phyloP scores from a whole-genome alignment of 2,113 vertebrate genomes.

The Calidris pugnax region DNA sequence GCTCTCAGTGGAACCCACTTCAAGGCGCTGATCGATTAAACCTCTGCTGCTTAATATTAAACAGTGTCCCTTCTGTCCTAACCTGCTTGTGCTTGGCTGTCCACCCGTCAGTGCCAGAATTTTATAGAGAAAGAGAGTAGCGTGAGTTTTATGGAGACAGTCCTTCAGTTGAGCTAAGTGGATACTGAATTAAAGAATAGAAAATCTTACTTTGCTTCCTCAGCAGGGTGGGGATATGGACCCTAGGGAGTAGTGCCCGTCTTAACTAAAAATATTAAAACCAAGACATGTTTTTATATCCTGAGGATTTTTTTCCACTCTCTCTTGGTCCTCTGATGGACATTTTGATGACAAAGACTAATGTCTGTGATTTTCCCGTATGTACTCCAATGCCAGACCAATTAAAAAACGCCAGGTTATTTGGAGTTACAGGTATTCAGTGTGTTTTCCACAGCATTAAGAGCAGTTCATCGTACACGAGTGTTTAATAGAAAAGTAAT shows the following conservation, averaged over 20 bases:
- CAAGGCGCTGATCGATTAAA: not conserved
- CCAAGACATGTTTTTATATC: not conserved
- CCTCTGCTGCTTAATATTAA: not conserved
- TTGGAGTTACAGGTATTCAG: not conserved
- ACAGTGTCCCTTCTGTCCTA: not conserved
- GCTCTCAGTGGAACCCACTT: not conserved
- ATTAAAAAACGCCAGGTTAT: not conserved
- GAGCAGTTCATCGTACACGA: not conserved
- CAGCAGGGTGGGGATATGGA: not conserved
- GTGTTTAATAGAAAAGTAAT: not conserved
- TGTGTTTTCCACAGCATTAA: not conserved
- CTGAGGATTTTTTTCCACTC: no score
- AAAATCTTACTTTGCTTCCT: not conserved
- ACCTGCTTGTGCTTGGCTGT: not conserved
- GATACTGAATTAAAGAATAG: not conserved
- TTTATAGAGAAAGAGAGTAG: not conserved
- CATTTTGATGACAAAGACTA: not conserved
- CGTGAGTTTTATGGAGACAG: not conserved
- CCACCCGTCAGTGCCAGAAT: not conserved
- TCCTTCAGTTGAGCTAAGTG: not conserved
- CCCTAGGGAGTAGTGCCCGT: not conserved
- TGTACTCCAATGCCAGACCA: not conserved
- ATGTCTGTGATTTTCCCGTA: not conserved
- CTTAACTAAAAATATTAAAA: not conserved
- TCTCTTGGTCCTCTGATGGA: not conserved